These are phyloP conservation scores for Sebastes flavidus DNA, from an alignment of 2,797 vertebrate species.

Conservation along the genomic window DNA sequence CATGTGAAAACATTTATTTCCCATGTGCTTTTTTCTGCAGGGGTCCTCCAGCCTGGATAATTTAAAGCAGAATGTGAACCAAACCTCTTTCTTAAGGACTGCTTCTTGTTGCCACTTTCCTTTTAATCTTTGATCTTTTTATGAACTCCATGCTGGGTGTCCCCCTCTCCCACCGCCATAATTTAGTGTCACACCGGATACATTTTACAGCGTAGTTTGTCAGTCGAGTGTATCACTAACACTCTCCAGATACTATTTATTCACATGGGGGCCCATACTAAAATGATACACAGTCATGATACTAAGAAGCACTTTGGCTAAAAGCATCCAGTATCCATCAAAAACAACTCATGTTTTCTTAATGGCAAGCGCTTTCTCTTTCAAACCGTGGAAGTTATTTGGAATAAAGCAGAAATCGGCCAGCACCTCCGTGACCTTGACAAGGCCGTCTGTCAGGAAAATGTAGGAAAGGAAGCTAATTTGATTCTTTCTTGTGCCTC, in stretches of 20 bases:
- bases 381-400: constrained; percentile 10
- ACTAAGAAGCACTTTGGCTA: neutral
- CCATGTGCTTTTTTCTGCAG: neutral
- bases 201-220: neutral
- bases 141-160: neutral
- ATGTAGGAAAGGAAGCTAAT: constrained; percentile 66
- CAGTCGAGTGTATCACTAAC: neutral
- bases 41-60: neutral
- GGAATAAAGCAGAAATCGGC: constrained; percentile 1
- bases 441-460: constrained; percentile 51
- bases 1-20: neutral
- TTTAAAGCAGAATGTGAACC: neutral
- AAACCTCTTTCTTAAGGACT: neutral
- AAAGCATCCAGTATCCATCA: constrained; percentile 12
- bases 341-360: neutral
- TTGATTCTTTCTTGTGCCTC: constrained; percentile 53
- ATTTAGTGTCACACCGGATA: neutral
- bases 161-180: neutral
- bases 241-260: neutral
- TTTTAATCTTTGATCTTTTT: constrained; percentile 16
- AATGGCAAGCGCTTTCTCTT: constrained; percentile 3
- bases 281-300: neutral
- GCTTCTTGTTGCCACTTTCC: constrained; percentile 7
- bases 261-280: neutral
- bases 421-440: constrained; percentile 55